phyloP scores from a whole-genome alignment of 1,140 invertebrate genomes.

The Bombus huntii region DNA sequence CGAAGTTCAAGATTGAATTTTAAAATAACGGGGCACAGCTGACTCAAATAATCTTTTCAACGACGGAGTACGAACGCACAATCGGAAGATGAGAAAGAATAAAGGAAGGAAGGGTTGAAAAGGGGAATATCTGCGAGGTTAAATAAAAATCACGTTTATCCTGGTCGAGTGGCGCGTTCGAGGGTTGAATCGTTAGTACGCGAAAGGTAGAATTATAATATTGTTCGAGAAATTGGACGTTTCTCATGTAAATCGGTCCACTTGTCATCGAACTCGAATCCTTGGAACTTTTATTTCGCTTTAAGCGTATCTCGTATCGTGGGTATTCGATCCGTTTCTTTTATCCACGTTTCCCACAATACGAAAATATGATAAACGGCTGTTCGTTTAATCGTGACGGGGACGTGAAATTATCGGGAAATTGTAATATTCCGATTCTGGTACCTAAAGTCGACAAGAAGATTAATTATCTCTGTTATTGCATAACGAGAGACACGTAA shows the following conservation, averaged over 20 bases:
- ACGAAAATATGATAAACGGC: not conserved
- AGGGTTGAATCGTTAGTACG: conserved; percentile 38
- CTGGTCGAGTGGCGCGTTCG: conserved; percentile 2
- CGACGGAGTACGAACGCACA: too few species aligned
- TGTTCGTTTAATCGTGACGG: not conserved
- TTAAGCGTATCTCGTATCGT: conserved; percentile 6
- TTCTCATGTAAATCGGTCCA: conserved; percentile 55
- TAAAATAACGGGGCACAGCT: not conserved
- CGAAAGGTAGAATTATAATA: conserved; percentile 36
- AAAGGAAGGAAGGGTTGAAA: not conserved
- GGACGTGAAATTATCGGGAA: not conserved
- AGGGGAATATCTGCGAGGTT: not conserved
- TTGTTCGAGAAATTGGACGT: conserved; percentile 46
- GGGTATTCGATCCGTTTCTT: not conserved
- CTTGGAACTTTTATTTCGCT: not conserved
- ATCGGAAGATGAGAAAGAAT: not conserved
- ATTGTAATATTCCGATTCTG: not conserved
- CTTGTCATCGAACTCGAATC: conserved; percentile 17
- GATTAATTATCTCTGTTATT: not conserved
- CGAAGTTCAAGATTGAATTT: not conserved
- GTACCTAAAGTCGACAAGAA: not conserved
- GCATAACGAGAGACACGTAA: not conserved
- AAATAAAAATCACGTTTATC: conserved; percentile 47
- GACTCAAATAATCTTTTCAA: not conserved
- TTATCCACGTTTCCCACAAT: not conserved